These are phyloP conservation scores for Pipistrellus kuhlii DNA, from an alignment of 2,797 vertebrate genomes.

Conservation along the genomic window DNA sequence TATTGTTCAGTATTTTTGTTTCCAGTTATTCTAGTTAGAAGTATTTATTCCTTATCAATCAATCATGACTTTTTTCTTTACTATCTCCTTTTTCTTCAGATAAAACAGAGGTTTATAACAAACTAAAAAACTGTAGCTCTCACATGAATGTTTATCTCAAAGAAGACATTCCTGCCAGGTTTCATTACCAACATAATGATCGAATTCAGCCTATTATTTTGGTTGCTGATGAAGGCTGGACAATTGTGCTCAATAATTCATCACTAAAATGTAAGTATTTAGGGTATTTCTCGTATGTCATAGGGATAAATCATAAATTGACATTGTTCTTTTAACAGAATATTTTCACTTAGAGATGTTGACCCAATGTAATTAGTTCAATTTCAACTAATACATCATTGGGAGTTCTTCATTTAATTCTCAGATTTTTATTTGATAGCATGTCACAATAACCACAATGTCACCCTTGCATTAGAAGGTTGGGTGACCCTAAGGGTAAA, in stretches of 20 bases:
- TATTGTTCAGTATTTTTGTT: neutral
- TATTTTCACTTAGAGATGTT: conserved; percentile 16
- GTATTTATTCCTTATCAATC: conserved; percentile 4
- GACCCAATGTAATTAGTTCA: neutral
- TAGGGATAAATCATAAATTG: neutral
- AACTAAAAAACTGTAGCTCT: conserved; percentile 88
- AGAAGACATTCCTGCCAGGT: conserved; percentile 91
- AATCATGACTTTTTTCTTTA: conserved; percentile 6
- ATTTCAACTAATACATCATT: neutral
- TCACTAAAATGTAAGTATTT: conserved; percentile 88
- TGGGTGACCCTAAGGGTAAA: neutral
- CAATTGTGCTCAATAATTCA: conserved; percentile 90
- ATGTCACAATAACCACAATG: neutral
- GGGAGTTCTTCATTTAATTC: neutral
- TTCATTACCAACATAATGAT: conserved; percentile 93
- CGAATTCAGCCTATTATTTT: conserved; percentile 94
- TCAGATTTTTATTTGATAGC: neutral
- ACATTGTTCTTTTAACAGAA: neutral
- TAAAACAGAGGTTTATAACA: conserved; percentile 84
- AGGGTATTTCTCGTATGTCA: neutral
- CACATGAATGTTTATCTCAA: conserved; percentile 94
- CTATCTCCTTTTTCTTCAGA: conserved; percentile 87
- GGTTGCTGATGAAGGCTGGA: conserved; percentile 97
- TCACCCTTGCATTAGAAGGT: neutral
- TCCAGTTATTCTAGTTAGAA: neutral